Evolutionary conservation across 1,140 invertebrate genomes (phyloP).

Genomic region (Drosophila azteca): DNA sequence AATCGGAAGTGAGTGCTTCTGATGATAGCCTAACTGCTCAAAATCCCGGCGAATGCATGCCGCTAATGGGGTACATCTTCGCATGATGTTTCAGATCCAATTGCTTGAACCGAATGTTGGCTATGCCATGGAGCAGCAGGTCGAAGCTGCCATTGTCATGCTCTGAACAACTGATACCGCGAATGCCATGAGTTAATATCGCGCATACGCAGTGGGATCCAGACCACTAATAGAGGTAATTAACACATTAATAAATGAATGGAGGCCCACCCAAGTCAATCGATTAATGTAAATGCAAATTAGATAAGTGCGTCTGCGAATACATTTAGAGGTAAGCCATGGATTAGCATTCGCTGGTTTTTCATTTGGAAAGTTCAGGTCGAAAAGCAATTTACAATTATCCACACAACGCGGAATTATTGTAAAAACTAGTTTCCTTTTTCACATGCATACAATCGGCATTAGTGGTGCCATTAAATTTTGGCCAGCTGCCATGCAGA

Average conservation of each 20-base stretch:
- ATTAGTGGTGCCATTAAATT: background rate
- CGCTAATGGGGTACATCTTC: too few species aligned
- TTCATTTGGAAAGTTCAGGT: too few species aligned
- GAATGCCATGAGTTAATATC: background rate
- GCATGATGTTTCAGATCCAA: too few species aligned
- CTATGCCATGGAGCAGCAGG: too few species aligned
- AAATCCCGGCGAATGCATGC: too few species aligned
- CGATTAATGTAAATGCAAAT: constrained; percentile 47
- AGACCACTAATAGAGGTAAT: constrained; percentile 23
- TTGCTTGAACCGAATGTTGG: too few species aligned
- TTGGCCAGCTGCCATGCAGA: too few species aligned
- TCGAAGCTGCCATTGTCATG: constrained; percentile 3
- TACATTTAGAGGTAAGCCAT: constrained; percentile 26
- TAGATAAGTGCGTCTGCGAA: constrained; percentile 37
- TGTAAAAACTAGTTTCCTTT: constrained; percentile 9
- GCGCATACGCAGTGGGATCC: constrained; percentile 33
- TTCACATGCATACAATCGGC: background rate
- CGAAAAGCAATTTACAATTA: constrained; percentile 10
- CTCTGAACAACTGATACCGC: constrained; percentile 17
- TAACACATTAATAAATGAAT: constrained; percentile 43
- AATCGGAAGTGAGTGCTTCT: too few species aligned
- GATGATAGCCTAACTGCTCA: too few species aligned
- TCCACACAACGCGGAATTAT: constrained; percentile 11
- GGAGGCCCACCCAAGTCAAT: constrained; percentile 28
- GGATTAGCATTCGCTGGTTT: constrained; percentile 16